Base-by-base conservation (phyloP, 2,888 invertebrate genomes). In the Hirtodrosophila alboralis region DNA sequence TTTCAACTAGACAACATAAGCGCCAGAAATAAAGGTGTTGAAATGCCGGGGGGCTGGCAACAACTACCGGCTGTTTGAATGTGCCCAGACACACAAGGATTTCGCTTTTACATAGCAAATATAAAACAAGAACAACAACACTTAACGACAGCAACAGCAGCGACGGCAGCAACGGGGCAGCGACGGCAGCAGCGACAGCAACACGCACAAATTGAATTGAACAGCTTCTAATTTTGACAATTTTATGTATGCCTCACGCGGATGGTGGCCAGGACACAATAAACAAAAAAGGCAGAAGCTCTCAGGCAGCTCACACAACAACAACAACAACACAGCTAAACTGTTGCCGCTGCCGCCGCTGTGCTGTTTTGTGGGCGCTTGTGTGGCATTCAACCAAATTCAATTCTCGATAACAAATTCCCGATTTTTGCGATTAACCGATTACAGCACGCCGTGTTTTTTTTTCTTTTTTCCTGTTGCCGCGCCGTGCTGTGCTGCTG, bases 211-310 rank as follows among this genome's bases (percentile, higher is more conserved):
- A 84, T 70, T 79, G 66, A 80, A 79, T 84, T 84, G 74, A 80
- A 84, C 63, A 40, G 74, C 67, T 76, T 84, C 74, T 73, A 76
- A 79, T 80, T 79, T 79, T 70, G 81, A 84, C 80, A 84, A 84
- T 79, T 79, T 79, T 79, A 47, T 79, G 78, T 79, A 79, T 79
- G 74, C 84, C 69, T 79, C 66, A 57, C n/a, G n/a, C n/a, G n/a
- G n/a, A 70, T 49, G 48, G 54, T 48, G 44, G 23, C 43, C 52
- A 45, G 61, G 41, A 60, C 38, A 28, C 12, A 14, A 34, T 28
- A 26, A 23, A 31, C 47, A 37, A 36, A 31, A 28, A n/a, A 27
- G n/a, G 16, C 37, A 26, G 16, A 37, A 23, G 12, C 14, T 6
- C n/a, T n/a, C n/a, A n/a, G n/a, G 53, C 47, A 53, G 44, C 38